Evolutionary conservation across 2,797 vertebrate genomes (phyloP).

Genomic region (Sparus aurata): DNA sequence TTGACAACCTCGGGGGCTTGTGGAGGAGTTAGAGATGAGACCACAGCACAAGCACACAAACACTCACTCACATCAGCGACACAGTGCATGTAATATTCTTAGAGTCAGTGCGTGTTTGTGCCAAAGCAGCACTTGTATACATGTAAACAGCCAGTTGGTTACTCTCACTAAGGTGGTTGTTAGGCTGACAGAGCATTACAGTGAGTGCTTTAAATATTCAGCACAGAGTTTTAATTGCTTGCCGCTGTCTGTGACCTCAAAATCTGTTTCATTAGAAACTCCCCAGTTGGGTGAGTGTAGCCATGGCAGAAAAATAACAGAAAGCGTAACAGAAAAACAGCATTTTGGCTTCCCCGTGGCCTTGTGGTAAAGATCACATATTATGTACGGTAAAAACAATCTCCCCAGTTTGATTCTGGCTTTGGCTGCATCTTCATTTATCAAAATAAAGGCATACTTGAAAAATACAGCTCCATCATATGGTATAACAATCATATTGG

Average conservation of each 20-base stretch:
- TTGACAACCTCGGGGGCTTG: constrained; percentile 36
- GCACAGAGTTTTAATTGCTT: constrained; percentile 10
- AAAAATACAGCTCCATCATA: too few relatives aligned
- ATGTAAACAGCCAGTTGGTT: constrained; percentile 54
- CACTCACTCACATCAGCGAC: constrained; percentile 23
- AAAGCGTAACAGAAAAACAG: not conserved
- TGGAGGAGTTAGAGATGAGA: constrained; percentile 35
- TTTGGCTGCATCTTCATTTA: too few relatives aligned
- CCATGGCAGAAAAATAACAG: not conserved
- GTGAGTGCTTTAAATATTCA: constrained; percentile 44
- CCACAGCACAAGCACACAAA: not conserved
- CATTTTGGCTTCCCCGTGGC: not conserved
- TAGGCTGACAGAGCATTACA: constrained; percentile 29
- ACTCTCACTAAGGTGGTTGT: constrained; percentile 40
- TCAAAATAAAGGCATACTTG: too few relatives aligned
- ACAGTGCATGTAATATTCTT: constrained; percentile 46
- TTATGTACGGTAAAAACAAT: not conserved
- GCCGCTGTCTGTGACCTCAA: constrained; percentile 21
- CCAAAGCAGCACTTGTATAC: constrained; percentile 29
- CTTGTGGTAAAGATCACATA: not conserved
- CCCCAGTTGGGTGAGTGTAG: not conserved
- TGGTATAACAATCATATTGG: too few relatives aligned
- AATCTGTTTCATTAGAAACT: constrained; percentile 2
- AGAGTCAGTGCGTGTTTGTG: constrained; percentile 41
- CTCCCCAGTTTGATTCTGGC: too few relatives aligned